phyloP scores from a whole-genome alignment of 1,140 invertebrate genomes.

The Plutomurus gul region DNA sequence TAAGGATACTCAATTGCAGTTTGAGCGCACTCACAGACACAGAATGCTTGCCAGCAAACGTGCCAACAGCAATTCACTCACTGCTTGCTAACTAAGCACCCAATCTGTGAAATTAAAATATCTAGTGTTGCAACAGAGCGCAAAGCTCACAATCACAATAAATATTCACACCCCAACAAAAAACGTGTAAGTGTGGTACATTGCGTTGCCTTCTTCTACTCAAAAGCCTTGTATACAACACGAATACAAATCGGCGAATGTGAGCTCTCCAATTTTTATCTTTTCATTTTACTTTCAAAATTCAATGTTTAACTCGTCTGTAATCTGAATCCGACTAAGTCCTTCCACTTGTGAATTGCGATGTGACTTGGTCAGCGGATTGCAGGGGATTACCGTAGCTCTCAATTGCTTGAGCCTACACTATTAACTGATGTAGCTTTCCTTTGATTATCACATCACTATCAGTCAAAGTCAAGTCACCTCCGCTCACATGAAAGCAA shows the following conservation, averaged over 20 bases:
- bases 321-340: constrained; percentile 1
- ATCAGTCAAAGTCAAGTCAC: constrained; percentile 17
- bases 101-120: no score
- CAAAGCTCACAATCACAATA: no score
- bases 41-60: no score
- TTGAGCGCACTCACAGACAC: no score
- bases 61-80: no score
- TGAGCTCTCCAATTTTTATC: not conserved
- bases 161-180: no score
- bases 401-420: not conserved
- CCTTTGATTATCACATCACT: constrained; percentile 3
- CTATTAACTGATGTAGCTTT: not conserved
- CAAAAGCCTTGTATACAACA: no score
- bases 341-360: not conserved
- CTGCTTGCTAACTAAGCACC: no score
- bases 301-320: not conserved
- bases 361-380: not conserved
- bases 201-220: no score
- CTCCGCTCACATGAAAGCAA: not conserved
- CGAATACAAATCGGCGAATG: not conserved
- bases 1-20: no score
- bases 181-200: no score
- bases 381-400: constrained; percentile 1
- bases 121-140: no score
- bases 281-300: not conserved